A percentile compares a stretch with the other conserved stretches of the same genome.
phyloP scores from a whole-genome alignment of 1,140 invertebrate species.

The Globodera rostochiensis region DNA sequence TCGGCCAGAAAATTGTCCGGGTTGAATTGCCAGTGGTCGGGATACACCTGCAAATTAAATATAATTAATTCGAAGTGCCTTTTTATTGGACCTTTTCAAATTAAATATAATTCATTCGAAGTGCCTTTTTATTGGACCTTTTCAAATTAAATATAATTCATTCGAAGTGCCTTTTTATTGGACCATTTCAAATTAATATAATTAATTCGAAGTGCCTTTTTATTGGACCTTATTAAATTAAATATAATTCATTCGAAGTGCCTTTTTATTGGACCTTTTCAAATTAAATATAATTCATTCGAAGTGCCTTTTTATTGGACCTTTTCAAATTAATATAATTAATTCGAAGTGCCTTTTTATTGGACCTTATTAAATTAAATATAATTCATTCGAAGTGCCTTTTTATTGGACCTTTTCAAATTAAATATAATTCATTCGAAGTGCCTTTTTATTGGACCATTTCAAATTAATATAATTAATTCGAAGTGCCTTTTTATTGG shows the following conservation, averaged over 20 bases:
- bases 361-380: background rate
- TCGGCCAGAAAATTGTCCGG: slow-evolving; percentile 87
- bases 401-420: background rate
- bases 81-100: slow-evolving; percentile 65
- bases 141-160: slow-evolving; percentile 65
- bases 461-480: slow-evolving; percentile 65
- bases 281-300: slow-evolving; percentile 44
- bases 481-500: no score
- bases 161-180: no score
- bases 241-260: no score
- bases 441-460: background rate
- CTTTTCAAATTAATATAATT: background rate
- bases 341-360: background rate
- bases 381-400: no score
- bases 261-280: slow-evolving; percentile 59
- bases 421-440: no score
- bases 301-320: background rate
- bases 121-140: background rate
- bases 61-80: background rate
- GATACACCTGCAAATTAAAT: no score
- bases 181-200: background rate
- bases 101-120: no score
- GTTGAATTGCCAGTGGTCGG: slow-evolving; percentile 72
- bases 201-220: no score
- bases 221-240: background rate